phyloP scores from a whole-genome alignment of 35 echinoderm and acorn worm genomes.

The Apostichopus japonicus region DNA sequence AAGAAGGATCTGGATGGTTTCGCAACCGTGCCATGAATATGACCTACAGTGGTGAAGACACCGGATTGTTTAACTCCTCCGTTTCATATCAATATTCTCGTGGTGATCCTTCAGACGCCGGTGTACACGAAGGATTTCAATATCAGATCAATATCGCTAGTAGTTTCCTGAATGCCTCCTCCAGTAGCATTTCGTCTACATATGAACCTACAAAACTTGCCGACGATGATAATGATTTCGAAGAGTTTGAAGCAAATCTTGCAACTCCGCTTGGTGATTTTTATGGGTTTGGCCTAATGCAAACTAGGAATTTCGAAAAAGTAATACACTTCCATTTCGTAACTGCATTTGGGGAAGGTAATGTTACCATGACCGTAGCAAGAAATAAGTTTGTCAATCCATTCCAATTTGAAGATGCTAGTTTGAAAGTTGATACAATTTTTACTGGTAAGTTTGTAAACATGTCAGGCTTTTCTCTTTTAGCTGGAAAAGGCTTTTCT shows the following conservation, averaged over 20 bases:
- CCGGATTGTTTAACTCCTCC: neutral
- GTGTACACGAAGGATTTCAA: neutral
- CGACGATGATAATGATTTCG: neutral
- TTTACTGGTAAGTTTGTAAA: neutral
- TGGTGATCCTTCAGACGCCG: neutral
- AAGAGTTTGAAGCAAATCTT: neutral
- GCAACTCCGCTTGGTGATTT: neutral
- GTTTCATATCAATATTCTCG: neutral
- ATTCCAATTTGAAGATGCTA: neutral
- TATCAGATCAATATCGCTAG: neutral
- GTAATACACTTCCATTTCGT: neutral
- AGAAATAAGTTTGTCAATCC: neutral
- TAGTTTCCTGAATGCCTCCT: neutral
- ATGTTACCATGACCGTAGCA: neutral
- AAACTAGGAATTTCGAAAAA: neutral
- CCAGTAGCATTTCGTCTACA: neutral
- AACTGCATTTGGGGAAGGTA: neutral
- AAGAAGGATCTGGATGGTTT: neutral
- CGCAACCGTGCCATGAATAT: neutral
- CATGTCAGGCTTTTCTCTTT: neutral
- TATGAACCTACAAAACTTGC: neutral
- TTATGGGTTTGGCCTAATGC: neutral
- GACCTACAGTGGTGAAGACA: neutral
- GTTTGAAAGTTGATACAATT: neutral
- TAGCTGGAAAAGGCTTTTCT: neutral